These are phyloP conservation scores for Chaetodon trifascialis DNA, from an alignment of 2,113 vertebrate genomes.

Conservation along the genomic window DNA sequence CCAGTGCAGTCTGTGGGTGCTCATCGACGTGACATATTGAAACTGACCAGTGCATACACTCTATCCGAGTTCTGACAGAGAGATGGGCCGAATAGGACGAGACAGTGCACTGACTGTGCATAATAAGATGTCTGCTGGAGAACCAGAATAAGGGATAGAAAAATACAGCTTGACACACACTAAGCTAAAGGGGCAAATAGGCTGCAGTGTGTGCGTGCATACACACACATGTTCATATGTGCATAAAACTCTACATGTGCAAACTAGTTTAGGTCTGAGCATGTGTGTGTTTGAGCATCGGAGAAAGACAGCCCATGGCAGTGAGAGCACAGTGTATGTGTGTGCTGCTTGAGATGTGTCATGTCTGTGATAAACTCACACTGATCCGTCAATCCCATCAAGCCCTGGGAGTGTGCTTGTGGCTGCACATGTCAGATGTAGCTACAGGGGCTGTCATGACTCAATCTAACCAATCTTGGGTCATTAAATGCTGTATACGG, in stretches of 20 bases:
- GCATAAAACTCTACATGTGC: not conserved
- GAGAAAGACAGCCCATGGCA: slow-evolving; percentile 47
- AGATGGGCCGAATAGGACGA: slow-evolving; percentile 46
- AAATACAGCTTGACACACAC: slow-evolving; percentile 35
- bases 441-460: slow-evolving; percentile 71
- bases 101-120: slow-evolving; percentile 62
- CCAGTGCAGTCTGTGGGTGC: slow-evolving; percentile 28
- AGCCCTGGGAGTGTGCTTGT: slow-evolving; percentile 66
- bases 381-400: slow-evolving; percentile 72
- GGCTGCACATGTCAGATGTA: slow-evolving; percentile 68
- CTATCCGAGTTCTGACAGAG: slow-evolving; percentile 58
- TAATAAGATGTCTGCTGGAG: slow-evolving; percentile 60
- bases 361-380: slow-evolving; percentile 71
- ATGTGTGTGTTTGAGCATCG: slow-evolving; percentile 14
- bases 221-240: not conserved
- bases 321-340: slow-evolving; percentile 17
- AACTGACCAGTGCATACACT: slow-evolving; percentile 64
- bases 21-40: slow-evolving; percentile 67
- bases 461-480: slow-evolving; percentile 60
- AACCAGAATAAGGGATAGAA: slow-evolving; percentile 21
- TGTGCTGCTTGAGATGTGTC: slow-evolving; percentile 67
- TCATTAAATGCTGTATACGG: slow-evolving; percentile 15
- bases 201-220: not conserved
- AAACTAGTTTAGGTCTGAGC: slow-evolving; percentile 22
- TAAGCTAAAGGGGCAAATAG: slow-evolving; percentile 21